Evolutionary conservation across 2,888 invertebrate species (phyloP).

Genomic region (Eulithis prunata): DNA sequence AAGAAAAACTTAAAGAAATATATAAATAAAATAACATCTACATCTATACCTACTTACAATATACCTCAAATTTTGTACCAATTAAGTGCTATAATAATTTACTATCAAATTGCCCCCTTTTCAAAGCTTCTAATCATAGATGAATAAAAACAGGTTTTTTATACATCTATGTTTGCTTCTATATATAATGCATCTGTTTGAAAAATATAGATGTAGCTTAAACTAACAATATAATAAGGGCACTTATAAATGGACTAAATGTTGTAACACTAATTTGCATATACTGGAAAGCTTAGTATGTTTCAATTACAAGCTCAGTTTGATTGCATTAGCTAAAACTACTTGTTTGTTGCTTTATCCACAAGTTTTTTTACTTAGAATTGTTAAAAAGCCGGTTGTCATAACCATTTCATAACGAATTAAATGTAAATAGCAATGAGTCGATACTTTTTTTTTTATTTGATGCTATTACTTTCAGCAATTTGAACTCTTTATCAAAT

Average conservation of each 20-base stretch:
- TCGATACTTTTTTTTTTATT: neutral
- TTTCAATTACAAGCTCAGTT: slow-evolving; percentile 4
- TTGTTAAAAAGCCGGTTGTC: neutral
- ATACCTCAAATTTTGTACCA: slow-evolving; percentile 10
- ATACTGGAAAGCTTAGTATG: neutral
- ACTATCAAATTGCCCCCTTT: neutral
- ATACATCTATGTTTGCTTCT: no score
- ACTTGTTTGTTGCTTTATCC: neutral
- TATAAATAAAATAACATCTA: neutral
- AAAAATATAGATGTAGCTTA: no score
- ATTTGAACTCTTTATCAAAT: slow-evolving; percentile 38
- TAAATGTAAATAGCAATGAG: neutral
- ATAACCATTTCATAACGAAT: neutral
- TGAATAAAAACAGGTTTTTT: neutral
- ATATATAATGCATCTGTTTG: neutral
- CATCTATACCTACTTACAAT: slow-evolving; percentile 2
- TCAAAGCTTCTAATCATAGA: neutral
- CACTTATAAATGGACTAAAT: slow-evolving; percentile 23
- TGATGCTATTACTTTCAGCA: neutral
- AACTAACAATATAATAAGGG: slow-evolving; percentile 18
- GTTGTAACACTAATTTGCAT: neutral
- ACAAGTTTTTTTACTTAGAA: neutral
- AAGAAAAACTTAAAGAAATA: no score
- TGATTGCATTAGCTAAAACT: neutral
- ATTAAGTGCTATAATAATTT: neutral